Percentiles rank a stretch among this genome's conserved stretches.
Conservation (phyloP, 2,888 invertebrate species). For the Baccha elongata region DNA sequence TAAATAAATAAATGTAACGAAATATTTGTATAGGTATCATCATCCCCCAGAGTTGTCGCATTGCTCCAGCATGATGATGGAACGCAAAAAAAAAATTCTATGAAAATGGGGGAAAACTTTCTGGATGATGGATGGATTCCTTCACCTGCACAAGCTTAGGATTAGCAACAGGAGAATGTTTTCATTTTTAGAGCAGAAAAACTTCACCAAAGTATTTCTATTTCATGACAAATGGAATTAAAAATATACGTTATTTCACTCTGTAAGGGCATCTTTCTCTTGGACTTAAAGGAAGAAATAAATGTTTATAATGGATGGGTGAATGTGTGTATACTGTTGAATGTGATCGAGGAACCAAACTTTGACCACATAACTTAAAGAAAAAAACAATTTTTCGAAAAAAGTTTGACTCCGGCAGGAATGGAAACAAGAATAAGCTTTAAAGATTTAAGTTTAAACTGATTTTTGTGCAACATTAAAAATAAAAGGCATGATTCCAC, state of each 20-base stretch:
- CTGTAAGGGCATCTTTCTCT: slow-evolving; percentile 1
- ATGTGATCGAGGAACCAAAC: not conserved
- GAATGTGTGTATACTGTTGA: not conserved
- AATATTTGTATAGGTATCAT: slow-evolving; percentile 20
- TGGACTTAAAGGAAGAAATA: slow-evolving; percentile 1
- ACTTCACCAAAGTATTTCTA: slow-evolving; percentile 49
- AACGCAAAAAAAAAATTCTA: slow-evolving; percentile 1
- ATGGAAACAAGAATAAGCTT: too few relatives aligned
- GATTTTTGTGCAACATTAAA: too few relatives aligned
- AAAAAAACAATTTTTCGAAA: not conserved
- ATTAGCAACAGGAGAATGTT: slow-evolving; percentile 64
- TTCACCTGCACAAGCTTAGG: slow-evolving; percentile 61
- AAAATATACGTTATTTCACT: slow-evolving; percentile 20
- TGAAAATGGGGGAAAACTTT: slow-evolving; percentile 45
- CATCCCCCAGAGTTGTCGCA: slow-evolving; percentile 26
- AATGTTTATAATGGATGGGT: not conserved
- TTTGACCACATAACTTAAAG: not conserved
- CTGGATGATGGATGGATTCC: slow-evolving; percentile 65
- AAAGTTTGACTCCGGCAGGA: too few relatives aligned
- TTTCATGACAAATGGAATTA: slow-evolving; percentile 59
- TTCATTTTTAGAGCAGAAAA: slow-evolving; percentile 6
- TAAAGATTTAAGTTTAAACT: too few relatives aligned
- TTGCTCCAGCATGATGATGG: slow-evolving; percentile 15
- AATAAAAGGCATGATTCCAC: too few relatives aligned
- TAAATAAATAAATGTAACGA: slow-evolving; percentile 37